Evolutionary conservation across 2,113 vertebrate species (phyloP).

Genomic region (Ciconia stormi): DNA sequence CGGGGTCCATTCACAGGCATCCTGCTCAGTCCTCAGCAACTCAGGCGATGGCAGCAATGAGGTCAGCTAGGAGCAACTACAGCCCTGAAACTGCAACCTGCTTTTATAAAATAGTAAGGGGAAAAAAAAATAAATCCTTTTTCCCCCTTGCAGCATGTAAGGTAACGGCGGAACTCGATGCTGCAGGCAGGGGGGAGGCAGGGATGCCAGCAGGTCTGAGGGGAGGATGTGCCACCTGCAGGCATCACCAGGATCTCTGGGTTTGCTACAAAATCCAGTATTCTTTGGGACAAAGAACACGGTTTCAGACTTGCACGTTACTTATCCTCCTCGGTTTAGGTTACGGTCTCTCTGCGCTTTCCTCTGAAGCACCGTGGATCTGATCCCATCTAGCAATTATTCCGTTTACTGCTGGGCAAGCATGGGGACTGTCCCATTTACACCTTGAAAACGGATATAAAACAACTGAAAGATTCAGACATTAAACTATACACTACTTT

Average conservation of each 20-base stretch:
- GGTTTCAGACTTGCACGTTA: not conserved
- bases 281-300: not conserved
- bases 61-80: not conserved
- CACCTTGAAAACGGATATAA: not conserved
- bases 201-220: not conserved
- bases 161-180: not conserved
- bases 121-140: not conserved
- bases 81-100: not conserved
- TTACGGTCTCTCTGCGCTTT: not conserved
- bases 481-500: not conserved
- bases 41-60: not conserved
- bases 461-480: not conserved
- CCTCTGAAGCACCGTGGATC: not conserved
- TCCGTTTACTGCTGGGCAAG: not conserved
- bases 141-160: not conserved
- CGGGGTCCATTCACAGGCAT: not conserved
- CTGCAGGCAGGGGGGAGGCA: not conserved
- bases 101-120: not conserved
- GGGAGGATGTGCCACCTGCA: accelerated
- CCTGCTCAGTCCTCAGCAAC: not conserved
- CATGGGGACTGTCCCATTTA: not conserved
- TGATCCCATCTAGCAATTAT: not conserved
- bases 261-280: not conserved
- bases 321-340: not conserved
- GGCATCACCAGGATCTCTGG: not conserved